phyloP scores from a whole-genome alignment of 2,888 invertebrate species.

The Andrena haemorrhoa region DNA sequence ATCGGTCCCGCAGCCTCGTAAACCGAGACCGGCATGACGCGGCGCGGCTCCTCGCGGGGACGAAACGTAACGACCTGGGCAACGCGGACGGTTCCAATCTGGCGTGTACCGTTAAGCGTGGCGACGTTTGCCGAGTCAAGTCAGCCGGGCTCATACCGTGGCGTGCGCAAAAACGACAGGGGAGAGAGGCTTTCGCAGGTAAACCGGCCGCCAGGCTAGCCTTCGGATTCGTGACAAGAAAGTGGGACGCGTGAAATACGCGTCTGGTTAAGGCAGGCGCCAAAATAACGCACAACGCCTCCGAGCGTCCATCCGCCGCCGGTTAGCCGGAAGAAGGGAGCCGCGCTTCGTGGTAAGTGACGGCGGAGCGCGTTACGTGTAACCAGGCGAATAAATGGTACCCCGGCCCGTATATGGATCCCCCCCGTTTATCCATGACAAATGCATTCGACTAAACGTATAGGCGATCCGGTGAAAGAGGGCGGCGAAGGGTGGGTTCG shows the following conservation, averaged over 20 bases:
- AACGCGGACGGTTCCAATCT: slow-evolving; percentile 66
- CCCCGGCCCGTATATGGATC: neutral
- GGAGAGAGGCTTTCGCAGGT: slow-evolving; percentile 65
- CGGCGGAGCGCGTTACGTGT: neutral
- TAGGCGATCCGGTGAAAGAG: slow-evolving; percentile 17
- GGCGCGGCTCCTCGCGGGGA: slow-evolving; percentile 41
- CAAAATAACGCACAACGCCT: slow-evolving; percentile 67
- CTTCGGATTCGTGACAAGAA: slow-evolving; percentile 65
- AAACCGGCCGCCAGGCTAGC: slow-evolving; percentile 44
- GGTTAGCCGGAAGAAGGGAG: slow-evolving; percentile 20
- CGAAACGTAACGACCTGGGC: slow-evolving; percentile 56
- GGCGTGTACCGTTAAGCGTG: slow-evolving; percentile 71
- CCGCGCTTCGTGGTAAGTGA: slow-evolving; percentile 30
- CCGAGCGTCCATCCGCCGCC: neutral
- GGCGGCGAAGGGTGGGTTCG: slow-evolving; percentile 28
- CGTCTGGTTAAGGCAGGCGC: slow-evolving; percentile 65
- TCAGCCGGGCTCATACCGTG: slow-evolving; percentile 51
- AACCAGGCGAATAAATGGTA: slow-evolving; percentile 37
- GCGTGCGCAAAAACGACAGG: slow-evolving; percentile 63
- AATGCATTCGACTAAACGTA: slow-evolving; percentile 17
- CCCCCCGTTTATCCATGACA: slow-evolving; percentile 34
- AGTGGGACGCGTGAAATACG: slow-evolving; percentile 71
- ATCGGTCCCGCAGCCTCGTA: slow-evolving; percentile 49
- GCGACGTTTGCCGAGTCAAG: slow-evolving; percentile 59
- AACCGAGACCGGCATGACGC: neutral